Evolutionary conservation across 2,888 invertebrate species (phyloP), one percentile per base, ranked within the genome.

Genomic region (Eudasyphora cyanicolor): DNA sequence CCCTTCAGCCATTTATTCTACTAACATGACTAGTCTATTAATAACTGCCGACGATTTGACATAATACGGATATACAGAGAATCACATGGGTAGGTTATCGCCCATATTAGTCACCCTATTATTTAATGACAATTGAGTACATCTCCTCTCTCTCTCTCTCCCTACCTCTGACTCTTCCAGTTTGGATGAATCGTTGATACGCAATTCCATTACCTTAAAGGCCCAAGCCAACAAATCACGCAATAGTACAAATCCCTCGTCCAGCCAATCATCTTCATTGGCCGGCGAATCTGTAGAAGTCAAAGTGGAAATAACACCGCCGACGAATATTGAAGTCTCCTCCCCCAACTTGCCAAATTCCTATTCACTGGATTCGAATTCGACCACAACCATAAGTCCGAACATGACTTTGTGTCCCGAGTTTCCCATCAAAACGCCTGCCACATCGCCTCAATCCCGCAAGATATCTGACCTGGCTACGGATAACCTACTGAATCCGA

Each of bases 181-280:
- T 62, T 91, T 95, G 89, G 95, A 95, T 87, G 95, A 95, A 89
- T 94, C 93, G 64, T 90, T 94, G 60, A 94, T 95, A 45, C 89
- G 91, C 60, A 91, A 91, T 82, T 92, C 92, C 3, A 91, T 92
- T 57, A 93, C 93, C 24, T 93, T 90, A 27, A 91, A 91, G 80
- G 89, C 91, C 1, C 90, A 90, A 81, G 89, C 91, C 6, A 91
- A 90, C 71, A 91, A 91, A 76, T 90, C 91, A 2, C 89, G 91
- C 49, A 91, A 89, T 82, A 92, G 91, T 87, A 90, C 91, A 75
- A 92, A 92, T 88, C 92, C 92, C 7, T 92, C 92, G 42, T 92
- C 92, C 8, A 92, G 92, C 82, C 92, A 91, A 77, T 92, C 92
- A 17, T 92, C 92, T 2, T 92, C 92, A 5, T 86, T 92, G 76